Conservation (phyloP, 2,113 vertebrate genomes). For the Corynorhinus townsendii region DNA sequence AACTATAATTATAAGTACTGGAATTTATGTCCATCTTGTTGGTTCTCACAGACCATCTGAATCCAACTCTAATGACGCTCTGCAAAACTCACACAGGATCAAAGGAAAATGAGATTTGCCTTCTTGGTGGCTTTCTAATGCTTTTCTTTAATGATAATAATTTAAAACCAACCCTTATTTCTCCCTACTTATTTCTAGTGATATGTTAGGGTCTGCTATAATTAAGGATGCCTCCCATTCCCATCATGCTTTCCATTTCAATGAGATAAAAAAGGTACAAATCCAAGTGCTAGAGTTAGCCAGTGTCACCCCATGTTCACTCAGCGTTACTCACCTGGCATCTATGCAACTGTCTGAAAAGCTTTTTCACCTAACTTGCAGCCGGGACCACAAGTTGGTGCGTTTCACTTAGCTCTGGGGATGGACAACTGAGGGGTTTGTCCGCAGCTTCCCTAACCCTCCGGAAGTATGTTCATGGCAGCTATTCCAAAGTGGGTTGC, state of each 20-base stretch:
- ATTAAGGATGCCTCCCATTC: not conserved
- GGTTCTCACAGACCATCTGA: not conserved
- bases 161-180: not conserved
- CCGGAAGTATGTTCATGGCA: not conserved
- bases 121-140: not conserved
- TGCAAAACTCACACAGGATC: not conserved
- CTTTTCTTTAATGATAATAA: not conserved
- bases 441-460: not conserved
- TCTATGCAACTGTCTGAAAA: not conserved
- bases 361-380: not conserved
- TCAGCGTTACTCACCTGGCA: not conserved
- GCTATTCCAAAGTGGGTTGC: not conserved
- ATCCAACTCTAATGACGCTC: not conserved
- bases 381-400: not conserved
- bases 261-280: not conserved
- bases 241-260: not conserved
- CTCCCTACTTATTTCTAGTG: not conserved
- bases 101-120: not conserved
- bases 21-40: not conserved
- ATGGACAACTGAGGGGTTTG: not conserved
- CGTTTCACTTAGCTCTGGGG: not conserved
- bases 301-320: not conserved
- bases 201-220: not conserved
- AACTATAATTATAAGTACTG: accelerated
- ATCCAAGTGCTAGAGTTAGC: not conserved